phyloP scores from a whole-genome alignment of 2,888 invertebrate species.

The Thymelicus acteon region DNA sequence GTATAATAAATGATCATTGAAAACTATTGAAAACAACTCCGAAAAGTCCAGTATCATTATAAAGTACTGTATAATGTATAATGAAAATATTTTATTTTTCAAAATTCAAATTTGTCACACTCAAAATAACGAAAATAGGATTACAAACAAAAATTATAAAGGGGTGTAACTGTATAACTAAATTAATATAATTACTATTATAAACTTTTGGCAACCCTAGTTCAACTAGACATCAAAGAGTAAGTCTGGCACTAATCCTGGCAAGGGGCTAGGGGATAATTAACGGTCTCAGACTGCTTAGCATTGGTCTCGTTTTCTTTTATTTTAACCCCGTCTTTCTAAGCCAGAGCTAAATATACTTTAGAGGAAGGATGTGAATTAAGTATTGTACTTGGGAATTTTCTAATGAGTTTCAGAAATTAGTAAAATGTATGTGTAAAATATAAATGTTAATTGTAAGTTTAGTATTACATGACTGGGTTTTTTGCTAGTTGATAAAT shows the following conservation, averaged over 20 bases:
- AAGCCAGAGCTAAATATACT: conserved; percentile 10
- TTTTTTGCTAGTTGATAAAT: too few relatives aligned
- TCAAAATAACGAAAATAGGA: too few relatives aligned
- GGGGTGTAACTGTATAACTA: too few relatives aligned
- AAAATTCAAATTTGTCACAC: too few relatives aligned
- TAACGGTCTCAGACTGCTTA: conserved; percentile 43
- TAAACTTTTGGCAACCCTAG: conserved; percentile 24
- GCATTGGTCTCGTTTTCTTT: conserved; percentile 44
- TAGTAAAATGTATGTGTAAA: not conserved
- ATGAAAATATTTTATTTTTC: too few relatives aligned
- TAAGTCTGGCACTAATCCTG: conserved; percentile 45
- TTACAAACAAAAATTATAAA: too few relatives aligned
- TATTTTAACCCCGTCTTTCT: conserved; percentile 23
- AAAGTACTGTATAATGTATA: too few relatives aligned
- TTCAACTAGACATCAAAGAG: conserved; percentile 34
- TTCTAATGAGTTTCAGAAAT: not conserved
- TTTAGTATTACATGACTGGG: too few relatives aligned
- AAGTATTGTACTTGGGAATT: conserved; percentile 11
- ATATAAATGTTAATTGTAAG: too few relatives aligned
- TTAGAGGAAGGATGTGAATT: conserved; percentile 14
- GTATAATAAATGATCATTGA: too few relatives aligned
- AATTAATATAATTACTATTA: not conserved
- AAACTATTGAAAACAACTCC: too few relatives aligned
- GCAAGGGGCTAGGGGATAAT: conserved; percentile 43
- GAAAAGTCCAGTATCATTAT: too few relatives aligned